Evolutionary conservation across 1,140 invertebrate species (phyloP), one percentile per base, ranked within the genome.

Genomic region (Drosophila neocordata): DNA sequence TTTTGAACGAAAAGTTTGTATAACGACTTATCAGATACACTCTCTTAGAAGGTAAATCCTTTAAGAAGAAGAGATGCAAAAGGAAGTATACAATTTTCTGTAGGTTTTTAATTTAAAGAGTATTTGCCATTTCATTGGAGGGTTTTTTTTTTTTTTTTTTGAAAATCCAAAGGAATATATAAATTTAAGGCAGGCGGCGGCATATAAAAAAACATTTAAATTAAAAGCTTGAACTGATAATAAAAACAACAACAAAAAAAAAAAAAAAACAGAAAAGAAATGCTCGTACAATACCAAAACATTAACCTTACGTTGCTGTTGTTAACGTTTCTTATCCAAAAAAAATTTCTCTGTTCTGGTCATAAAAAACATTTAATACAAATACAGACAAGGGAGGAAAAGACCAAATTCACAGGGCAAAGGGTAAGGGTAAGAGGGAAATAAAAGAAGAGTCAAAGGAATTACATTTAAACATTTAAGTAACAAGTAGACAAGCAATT

Each of bases 281-380:
- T 31, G 27, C 27, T 31, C 27, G 4, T 31, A 31, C 27, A 31
- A 31, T 31, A 31, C 27, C 6, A 4, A 59, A 75, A 75, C 73
- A 75, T 76, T 75, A 75, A 69, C 64, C 41, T 48, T 48, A 35
- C 34, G 11, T 35, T 34, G 31, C 8, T 34, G 31, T 34, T 34
- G 31, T n/a, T n/a, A n/a, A n/a, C n/a, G n/a, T 63, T 65, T 66
- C 58, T 55, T 68, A 57, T 72, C 63, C 63, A 55, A 77, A 74
- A 77, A 74, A 81, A 87, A 79, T 75, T 65, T 38, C 69, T 73
- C 73, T 79, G 69, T 57, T 27, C 48, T 35, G 63, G 66, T 59
- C 55, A 85, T 87, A 87, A 87, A 87, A 87, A 87, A 87, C 83
- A 83, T 87, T 87, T 88, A 88, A 87, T 79, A 87, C 72, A 55